A percentile compares a stretch with the other conserved stretches of the same genome.
Evolutionary conservation across 2,888 invertebrate species (phyloP).

Genomic region (Acronicta alni): DNA sequence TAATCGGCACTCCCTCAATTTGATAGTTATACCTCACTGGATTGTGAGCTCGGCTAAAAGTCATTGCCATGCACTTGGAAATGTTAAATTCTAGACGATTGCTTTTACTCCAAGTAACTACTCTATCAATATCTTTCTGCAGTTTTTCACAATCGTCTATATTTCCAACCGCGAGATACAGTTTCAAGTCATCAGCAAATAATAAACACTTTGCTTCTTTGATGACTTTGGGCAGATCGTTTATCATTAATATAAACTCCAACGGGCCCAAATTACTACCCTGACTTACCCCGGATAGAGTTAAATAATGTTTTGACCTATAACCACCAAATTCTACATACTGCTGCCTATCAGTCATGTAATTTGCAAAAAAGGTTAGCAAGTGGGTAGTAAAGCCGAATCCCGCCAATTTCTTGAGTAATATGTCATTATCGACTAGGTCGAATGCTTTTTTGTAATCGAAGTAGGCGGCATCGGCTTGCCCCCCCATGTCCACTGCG

Average conservation of each 20-base stretch:
- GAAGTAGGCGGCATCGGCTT: too few species aligned
- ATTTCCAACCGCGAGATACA: neutral
- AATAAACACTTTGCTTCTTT: neutral
- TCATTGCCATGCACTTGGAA: neutral
- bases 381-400: neutral
- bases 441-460: too few species aligned
- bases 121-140: constrained; percentile 4
- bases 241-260: too few species aligned
- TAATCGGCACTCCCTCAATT: neutral
- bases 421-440: neutral
- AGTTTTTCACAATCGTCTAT: neutral
- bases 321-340: too few species aligned
- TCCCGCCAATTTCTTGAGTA: neutral
- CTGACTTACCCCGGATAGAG: too few species aligned
- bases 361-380: neutral
- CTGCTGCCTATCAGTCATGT: too few species aligned
- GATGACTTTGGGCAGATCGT: neutral
- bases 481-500: too few species aligned
- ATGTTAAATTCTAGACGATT: constrained; percentile 1
- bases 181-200: too few species aligned
- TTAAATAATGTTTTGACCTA: too few species aligned
- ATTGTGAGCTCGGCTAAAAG: neutral
- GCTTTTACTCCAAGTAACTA: neutral
- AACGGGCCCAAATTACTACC: too few species aligned
- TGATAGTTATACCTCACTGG: neutral